These are phyloP conservation scores for Xiphophorus couchianus DNA, from an alignment of 2,113 vertebrate species.

Conservation along the genomic window DNA sequence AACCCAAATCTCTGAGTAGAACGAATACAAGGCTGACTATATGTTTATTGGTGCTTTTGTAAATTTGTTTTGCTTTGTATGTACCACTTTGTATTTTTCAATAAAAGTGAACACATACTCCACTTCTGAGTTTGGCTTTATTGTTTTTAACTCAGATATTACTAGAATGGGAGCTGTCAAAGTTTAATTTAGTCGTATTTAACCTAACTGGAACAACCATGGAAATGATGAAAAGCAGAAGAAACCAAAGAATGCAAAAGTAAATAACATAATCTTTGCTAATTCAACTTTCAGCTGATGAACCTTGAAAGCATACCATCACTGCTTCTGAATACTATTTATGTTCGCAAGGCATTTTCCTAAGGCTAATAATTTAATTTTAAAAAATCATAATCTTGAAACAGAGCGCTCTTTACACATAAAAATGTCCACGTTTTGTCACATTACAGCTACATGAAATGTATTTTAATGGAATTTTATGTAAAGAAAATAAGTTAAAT, in stretches of 20 bases:
- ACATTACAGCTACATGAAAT: no score
- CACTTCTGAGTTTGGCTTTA: background rate
- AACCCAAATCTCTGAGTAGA: constrained; percentile 7
- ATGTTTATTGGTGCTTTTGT: constrained; percentile 13
- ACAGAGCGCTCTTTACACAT: no score
- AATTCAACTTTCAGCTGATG: no score
- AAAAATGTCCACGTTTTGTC: no score
- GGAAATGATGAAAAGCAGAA: background rate
- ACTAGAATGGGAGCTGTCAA: background rate
- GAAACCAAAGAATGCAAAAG: background rate
- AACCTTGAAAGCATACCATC: no score
- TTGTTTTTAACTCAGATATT: background rate
- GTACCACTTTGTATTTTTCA: constrained; percentile 2
- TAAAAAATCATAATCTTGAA: no score
- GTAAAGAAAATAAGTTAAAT: no score
- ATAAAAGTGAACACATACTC: constrained; percentile 27
- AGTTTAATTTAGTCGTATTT: background rate
- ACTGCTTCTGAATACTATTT: no score
- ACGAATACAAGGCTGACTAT: background rate
- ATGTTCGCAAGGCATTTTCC: no score
- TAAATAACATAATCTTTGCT: no score
- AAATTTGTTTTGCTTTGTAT: background rate
- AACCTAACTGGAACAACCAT: background rate
- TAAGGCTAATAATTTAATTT: no score
- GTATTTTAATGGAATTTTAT: no score